Base-by-base conservation (phyloP, 2,797 vertebrate genomes). In the Miichthys miiuy region DNA sequence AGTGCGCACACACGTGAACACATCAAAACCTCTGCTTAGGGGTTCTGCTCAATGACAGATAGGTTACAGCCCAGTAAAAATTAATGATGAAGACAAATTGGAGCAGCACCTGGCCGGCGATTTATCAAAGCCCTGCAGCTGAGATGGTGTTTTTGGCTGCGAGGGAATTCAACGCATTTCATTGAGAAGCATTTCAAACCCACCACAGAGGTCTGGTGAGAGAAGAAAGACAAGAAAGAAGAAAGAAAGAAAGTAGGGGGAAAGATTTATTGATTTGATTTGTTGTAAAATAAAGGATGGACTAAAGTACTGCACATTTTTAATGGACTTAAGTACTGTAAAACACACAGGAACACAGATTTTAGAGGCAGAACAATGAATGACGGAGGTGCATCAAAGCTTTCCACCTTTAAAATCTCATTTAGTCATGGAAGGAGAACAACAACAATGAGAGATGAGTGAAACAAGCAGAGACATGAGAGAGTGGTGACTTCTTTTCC, bases 31-130 rank as follows among this genome's bases (percentile, higher is more conserved):
- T 87, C 84, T 85, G 87, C 92, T 91, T 79, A 88, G 83, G 85
- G 89, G 90, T 89, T 87, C 77, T 74, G 81, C 89, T 91, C 91
- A 93, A 86, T 94, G 90, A 93, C 94, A 94, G 91, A 92, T 93
- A 94, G 91, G 90, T 89, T 90, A 95, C 94, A 96, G 94, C 93
- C 93, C 91, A 91, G 88, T 87, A 92, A 95, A 96, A 96, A 96
- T 95, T 96, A 96, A 97, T 94, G 95, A 95, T 94, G 96, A 96
- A 96, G 96, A 96, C 96, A 96, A 94, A 95, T 96, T 92, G 88
- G 92, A 91, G 90, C 89, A 93, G 95, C 96, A 97, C 96, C 96
- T 97, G 97, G 96, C 84, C 87, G 77, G 91, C 88, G 93, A 97
- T 97, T 95, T 96, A 97, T 97, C 96, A 93, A 90, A 87, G 91